These are phyloP conservation scores for Temnothorax rugatulus DNA, from an alignment of 2,888 invertebrate genomes.

Conservation along the genomic window DNA sequence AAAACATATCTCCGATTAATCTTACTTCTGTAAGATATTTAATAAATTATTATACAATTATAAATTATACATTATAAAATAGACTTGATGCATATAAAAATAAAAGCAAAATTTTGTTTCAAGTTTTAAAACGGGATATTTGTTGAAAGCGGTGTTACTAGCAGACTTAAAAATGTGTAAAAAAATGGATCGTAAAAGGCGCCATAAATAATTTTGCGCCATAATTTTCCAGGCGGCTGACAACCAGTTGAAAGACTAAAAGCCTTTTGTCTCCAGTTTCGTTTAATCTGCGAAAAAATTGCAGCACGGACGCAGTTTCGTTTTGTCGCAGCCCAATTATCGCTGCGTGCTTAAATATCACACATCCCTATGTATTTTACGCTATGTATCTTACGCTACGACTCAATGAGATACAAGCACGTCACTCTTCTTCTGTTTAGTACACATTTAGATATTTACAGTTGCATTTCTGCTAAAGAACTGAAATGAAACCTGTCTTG, in stretches of 20 bases:
- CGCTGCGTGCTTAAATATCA: slow-evolving; percentile 29
- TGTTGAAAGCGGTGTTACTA: slow-evolving; percentile 25
- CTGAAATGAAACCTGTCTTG: not conserved
- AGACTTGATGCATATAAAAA: not conserved
- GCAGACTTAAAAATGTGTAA: slow-evolving; percentile 5
- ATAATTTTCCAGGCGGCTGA: slow-evolving; percentile 42
- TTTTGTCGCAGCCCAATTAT: slow-evolving; percentile 47
- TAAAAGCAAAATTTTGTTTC: not conserved
- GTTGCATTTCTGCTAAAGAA: not conserved
- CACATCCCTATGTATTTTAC: slow-evolving; percentile 7
- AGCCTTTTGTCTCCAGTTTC: slow-evolving; percentile 33
- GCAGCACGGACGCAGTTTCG: slow-evolving; percentile 10
- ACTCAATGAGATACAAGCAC: slow-evolving; percentile 23
- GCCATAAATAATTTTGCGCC: slow-evolving; percentile 32
- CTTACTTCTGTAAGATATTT: not conserved
- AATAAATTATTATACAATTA: not conserved
- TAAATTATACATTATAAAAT: not conserved
- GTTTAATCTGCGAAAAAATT: slow-evolving; percentile 46
- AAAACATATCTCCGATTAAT: not conserved
- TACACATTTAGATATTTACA: not conserved
- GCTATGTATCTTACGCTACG: not conserved
- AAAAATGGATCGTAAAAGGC: slow-evolving; percentile 26
- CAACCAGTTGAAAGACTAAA: slow-evolving; percentile 43
- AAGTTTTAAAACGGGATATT: not conserved
- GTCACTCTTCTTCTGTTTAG: slow-evolving; percentile 10